These are phyloP conservation scores for Pemphigus obesinymphae DNA, from an alignment of 1,140 invertebrate genomes.

Conservation along the genomic window DNA sequence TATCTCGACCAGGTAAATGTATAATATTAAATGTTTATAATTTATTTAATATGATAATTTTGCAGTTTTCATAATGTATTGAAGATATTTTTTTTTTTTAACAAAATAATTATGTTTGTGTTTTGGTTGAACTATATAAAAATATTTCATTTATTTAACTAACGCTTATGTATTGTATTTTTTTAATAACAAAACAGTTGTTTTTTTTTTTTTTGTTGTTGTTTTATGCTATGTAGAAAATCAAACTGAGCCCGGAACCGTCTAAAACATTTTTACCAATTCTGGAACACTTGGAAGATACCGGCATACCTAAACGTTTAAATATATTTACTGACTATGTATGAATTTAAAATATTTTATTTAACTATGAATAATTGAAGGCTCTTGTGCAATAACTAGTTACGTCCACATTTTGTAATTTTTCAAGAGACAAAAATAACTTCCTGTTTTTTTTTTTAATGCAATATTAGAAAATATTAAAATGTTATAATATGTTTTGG, in stretches of 20 bases:
- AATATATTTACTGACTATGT: background rate
- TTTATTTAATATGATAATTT: too few relatives aligned
- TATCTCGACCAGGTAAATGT: constrained; percentile 79
- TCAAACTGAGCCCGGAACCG: background rate
- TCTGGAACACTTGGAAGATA: constrained; percentile 9
- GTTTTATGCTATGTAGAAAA: constrained; percentile 13
- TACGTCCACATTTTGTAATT: too few relatives aligned
- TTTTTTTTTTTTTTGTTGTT: background rate
- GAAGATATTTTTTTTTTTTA: background rate
- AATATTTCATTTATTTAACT: background rate
- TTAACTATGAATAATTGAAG: background rate
- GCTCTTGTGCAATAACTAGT: too few relatives aligned
- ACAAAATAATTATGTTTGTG: background rate
- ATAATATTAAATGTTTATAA: too few relatives aligned
- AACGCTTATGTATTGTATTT: background rate
- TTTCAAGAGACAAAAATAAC: too few relatives aligned
- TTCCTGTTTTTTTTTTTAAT: too few relatives aligned
- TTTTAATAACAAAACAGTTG: constrained; percentile 12
- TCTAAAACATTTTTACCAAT: background rate
- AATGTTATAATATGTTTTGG: too few relatives aligned
- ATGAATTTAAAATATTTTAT: background rate
- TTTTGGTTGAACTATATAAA: background rate
- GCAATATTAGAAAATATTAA: too few relatives aligned
- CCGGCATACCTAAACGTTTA: constrained; percentile 9
- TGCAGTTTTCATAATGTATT: background rate